phyloP scores from a whole-genome alignment of 2,888 invertebrate species.

The Beris chalybata region DNA sequence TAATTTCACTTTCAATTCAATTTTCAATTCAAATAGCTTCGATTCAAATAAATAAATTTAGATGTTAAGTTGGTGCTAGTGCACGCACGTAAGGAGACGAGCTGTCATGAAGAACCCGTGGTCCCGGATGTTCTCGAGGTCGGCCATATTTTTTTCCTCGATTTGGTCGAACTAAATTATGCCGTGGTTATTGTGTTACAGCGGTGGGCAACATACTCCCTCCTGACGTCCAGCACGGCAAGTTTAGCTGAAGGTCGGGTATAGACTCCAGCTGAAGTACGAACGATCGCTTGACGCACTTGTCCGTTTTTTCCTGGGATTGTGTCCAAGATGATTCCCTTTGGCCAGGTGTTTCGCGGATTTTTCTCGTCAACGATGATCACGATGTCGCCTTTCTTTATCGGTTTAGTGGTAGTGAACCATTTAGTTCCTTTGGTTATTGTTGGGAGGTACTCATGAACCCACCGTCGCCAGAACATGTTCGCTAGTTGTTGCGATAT shows the following conservation, averaged over 20 bases:
- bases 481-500: constrained; percentile 28
- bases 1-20: no score
- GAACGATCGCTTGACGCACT: constrained; percentile 32
- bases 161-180: no score
- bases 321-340: constrained; percentile 29
- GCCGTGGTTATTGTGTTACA: no score
- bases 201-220: no score
- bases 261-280: constrained; percentile 25
- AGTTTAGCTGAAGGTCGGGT: constrained; percentile 33
- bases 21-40: no score
- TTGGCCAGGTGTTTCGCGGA: constrained; percentile 37
- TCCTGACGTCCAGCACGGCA: constrained; percentile 33
- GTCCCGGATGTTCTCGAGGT: no score
- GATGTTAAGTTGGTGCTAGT: no score
- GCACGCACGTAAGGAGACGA: no score
- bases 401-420: constrained; percentile 36
- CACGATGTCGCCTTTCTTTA: constrained; percentile 35
- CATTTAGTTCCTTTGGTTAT: constrained; percentile 29
- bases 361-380: constrained; percentile 33
- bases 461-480: neutral
- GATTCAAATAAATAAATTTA: no score
- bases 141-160: no score
- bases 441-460: no score
- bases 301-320: constrained; percentile 34
- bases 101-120: no score